A percentile compares a stretch with the other conserved stretches of the same genome.
Evolutionary conservation across 2,113 vertebrate genomes (phyloP).

Genomic region (Chionis minor): DNA sequence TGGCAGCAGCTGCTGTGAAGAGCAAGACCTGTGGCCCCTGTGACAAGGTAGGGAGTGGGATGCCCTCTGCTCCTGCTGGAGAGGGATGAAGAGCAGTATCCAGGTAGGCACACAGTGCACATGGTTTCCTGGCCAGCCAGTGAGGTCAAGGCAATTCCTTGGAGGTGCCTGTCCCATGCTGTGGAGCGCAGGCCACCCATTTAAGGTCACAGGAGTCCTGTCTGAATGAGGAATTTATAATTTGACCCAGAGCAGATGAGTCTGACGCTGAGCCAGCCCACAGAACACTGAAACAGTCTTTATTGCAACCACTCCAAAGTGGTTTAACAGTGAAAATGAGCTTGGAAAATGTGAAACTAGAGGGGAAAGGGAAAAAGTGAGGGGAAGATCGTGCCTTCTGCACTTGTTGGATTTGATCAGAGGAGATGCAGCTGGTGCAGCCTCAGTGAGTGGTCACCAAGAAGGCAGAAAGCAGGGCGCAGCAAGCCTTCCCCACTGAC

Average conservation of each 20-base stretch:
- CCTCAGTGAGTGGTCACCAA: rapidly evolving
- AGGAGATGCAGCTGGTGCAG: neutral
- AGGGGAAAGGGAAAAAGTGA: neutral
- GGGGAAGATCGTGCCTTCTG: too few relatives aligned
- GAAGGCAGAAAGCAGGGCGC: neutral
- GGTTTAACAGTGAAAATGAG: neutral
- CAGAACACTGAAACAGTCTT: rapidly evolving
- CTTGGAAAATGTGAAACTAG: neutral
- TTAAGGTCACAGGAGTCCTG: neutral
- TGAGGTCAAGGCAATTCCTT: neutral
- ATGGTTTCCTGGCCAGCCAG: rapidly evolving
- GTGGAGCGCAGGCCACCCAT: neutral
- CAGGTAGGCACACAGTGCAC: neutral
- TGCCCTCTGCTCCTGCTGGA: neutral
- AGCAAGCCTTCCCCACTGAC: neutral
- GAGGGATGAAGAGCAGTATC: neutral
- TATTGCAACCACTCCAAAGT: neutral
- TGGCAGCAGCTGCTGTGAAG: rapidly evolving
- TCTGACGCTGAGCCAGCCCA: neutral
- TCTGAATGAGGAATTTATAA: neutral
- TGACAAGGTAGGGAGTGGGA: neutral
- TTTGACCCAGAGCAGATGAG: neutral
- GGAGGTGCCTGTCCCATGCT: rapidly evolving
- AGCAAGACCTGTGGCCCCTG: neutral
- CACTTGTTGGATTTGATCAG: neutral